phyloP scores from a whole-genome alignment of 1,140 invertebrate genomes.

The Triops longicaudatus region DNA sequence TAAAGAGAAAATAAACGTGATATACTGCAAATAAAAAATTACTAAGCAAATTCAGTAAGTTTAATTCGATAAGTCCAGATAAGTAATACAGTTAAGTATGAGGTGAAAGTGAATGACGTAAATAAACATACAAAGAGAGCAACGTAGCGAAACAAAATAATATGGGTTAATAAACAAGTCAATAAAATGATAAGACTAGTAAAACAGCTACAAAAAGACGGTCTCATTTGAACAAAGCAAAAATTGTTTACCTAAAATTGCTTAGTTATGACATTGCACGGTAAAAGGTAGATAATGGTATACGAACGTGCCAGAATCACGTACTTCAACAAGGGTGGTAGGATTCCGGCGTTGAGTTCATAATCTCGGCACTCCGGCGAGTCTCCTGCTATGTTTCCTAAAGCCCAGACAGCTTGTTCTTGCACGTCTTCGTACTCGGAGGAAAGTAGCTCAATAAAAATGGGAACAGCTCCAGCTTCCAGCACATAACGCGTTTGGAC shows the following conservation, averaged over 20 bases:
- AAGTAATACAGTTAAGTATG: too few species aligned
- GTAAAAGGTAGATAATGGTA: too few species aligned
- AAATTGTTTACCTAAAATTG: conserved; percentile 17
- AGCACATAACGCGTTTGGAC: conserved; percentile 87
- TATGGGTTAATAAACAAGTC: neutral
- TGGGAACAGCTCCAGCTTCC: conserved; percentile 84
- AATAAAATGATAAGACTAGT: neutral
- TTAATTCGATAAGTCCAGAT: too few species aligned
- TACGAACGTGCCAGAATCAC: conserved; percentile 35
- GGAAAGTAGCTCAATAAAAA: conserved; percentile 73
- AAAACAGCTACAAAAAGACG: neutral
- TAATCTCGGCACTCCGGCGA: conserved; percentile 85
- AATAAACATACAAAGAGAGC: too few species aligned
- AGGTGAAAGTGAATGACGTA: too few species aligned
- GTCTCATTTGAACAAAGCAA: neutral
- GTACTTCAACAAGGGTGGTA: conserved; percentile 82
- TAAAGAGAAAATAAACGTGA: too few species aligned
- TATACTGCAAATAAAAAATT: too few species aligned
- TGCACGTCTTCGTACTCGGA: conserved; percentile 82
- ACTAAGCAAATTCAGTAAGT: too few species aligned
- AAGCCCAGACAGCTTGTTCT: conserved; percentile 93
- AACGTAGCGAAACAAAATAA: conserved; percentile 12
- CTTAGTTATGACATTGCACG: neutral
- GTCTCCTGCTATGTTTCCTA: conserved; percentile 95
- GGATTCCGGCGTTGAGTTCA: conserved; percentile 73